Evolutionary conservation across 2,113 vertebrate species (phyloP).

Genomic region (Hemichromis elongatus): DNA sequence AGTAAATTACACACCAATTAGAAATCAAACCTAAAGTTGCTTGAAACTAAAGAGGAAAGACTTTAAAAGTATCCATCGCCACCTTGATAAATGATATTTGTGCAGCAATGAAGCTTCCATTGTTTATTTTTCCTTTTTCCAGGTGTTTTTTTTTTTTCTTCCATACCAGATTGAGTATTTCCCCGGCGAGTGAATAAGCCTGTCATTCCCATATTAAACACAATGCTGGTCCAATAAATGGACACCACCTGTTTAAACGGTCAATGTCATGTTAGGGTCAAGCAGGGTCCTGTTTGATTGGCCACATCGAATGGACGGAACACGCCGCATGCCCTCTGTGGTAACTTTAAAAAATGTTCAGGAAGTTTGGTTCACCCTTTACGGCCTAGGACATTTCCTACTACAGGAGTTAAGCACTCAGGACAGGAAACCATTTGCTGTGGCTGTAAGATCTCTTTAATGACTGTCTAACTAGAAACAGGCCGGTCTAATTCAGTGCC

Average conservation of each 20-base stretch:
- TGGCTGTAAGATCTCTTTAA: conserved; percentile 97
- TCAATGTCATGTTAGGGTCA: conserved; percentile 72
- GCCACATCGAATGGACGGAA: conserved; percentile 62
- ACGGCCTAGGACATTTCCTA: conserved; percentile 85
- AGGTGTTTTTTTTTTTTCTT: conserved; percentile 48
- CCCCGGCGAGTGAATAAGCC: conserved; percentile 47
- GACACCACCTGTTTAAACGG: conserved; percentile 78
- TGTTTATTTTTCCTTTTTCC: conserved; percentile 48
- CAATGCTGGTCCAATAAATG: conserved; percentile 64
- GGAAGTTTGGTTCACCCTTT: conserved; percentile 90
- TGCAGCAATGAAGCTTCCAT: conserved; percentile 22
- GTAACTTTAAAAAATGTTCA: conserved; percentile 86
- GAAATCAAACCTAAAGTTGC: not conserved
- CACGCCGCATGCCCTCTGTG: conserved; percentile 71
- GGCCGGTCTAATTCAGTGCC: conserved; percentile 89
- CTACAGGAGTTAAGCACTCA: conserved; percentile 93
- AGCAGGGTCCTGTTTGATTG: conserved; percentile 73
- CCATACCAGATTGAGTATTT: conserved; percentile 42
- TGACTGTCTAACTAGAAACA: conserved; percentile 99
- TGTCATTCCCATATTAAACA: conserved; percentile 56
- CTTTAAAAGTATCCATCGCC: not conserved
- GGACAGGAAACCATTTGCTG: conserved; percentile 97
- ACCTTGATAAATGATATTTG: conserved; percentile 62
- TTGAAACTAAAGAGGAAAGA: not conserved
- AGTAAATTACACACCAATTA: no score